Conservation (phyloP, 2,797 vertebrate genomes). For the Chiroxiphia lanceolata region DNA sequence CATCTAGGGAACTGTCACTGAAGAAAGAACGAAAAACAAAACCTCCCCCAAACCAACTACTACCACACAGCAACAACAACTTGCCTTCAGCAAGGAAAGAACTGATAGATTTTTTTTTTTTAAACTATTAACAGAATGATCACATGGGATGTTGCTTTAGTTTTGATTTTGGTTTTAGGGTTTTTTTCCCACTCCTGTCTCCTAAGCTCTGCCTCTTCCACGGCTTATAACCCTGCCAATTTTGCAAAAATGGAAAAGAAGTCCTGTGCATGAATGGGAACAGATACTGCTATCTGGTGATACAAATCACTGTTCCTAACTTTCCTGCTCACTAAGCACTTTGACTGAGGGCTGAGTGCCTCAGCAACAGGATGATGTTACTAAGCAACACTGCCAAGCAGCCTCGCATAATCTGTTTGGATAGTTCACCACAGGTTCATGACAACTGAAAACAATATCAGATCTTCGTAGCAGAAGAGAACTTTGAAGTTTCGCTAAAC, state of each 20-base stretch:
- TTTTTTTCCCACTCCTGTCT: background rate
- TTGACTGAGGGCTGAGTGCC: background rate
- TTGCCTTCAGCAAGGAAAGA: background rate
- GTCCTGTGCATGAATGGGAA: background rate
- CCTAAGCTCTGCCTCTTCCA: background rate
- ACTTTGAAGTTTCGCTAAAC: background rate
- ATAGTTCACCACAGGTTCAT: background rate
- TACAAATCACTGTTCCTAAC: background rate
- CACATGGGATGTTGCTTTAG: background rate
- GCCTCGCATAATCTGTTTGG: background rate
- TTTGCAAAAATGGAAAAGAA: background rate
- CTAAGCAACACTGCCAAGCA: background rate
- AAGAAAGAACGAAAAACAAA: background rate
- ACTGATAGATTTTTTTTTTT: background rate
- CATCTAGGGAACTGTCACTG: background rate
- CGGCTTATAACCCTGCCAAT: background rate
- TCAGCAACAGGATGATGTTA: background rate
- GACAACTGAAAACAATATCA: background rate
- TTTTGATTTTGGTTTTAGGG: background rate
- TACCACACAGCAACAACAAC: background rate
- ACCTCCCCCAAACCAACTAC: background rate
- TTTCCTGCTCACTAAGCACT: background rate
- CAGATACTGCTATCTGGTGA: background rate
- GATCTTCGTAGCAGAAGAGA: background rate
- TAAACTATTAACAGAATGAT: background rate